A percentile compares a stretch with the other conserved stretches of the same genome.
phyloP scores from a whole-genome alignment of 2,888 invertebrate genomes.

The Acanthoscelides obtectus region DNA sequence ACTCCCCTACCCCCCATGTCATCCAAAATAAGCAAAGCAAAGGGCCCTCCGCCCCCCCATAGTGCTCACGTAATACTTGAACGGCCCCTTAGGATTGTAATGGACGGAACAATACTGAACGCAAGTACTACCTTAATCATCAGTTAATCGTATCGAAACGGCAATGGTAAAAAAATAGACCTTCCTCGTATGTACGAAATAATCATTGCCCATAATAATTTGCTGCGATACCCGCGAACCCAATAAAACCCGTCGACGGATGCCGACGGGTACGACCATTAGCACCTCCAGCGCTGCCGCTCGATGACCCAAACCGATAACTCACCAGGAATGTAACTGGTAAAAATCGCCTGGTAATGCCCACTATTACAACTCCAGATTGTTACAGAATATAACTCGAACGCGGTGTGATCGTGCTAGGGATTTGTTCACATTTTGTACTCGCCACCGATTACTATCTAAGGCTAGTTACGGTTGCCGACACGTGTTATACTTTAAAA shows the following conservation, averaged over 20 bases:
- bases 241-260: neutral
- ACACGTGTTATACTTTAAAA: no score
- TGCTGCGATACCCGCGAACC: neutral
- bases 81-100: no score
- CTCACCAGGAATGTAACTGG: constrained; percentile 33
- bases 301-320: constrained; percentile 35
- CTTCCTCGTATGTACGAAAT: no score
- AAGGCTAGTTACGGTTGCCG: neutral
- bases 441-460: neutral
- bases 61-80: no score
- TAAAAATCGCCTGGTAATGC: neutral
- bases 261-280: neutral
- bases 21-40: no score
- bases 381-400: neutral
- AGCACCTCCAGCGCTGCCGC: constrained; percentile 13
- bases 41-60: no score
- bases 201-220: neutral
- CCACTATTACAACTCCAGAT: neutral
- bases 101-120: no score
- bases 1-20: no score
- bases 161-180: no score
- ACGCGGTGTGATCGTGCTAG: neutral
- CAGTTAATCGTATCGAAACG: no score
- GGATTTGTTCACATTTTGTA: neutral
- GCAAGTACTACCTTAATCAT: no score